Base-by-base conservation (phyloP, 1,140 invertebrate species). In the Aphidius gifuensis region DNA sequence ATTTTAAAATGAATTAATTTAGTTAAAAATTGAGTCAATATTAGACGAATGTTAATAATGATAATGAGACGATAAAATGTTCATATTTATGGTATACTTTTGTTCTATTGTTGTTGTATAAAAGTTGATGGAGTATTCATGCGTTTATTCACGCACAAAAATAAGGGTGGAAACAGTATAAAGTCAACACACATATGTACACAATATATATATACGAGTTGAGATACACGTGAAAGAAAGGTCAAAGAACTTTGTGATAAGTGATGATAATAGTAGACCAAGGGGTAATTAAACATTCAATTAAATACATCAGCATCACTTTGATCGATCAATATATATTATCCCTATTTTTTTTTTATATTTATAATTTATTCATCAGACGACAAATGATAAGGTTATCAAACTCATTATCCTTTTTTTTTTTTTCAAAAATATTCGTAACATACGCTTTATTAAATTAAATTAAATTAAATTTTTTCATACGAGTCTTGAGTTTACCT, bases 341-440 rank as follows among this genome's bases (percentile, higher is more conserved):
- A 16, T 16, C 16, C 16, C 16, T 16, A 16, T 53, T 56, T 56
- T 49, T 59, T 51, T 44, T 45, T 44, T 39, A 50, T 60, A 53
- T 60, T 62, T 59, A 57, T 49, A 59, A 53, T 23, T 49, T 54
- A 64, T 66, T 59, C 62, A 58, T 32, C 23, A 32, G 23, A 64
- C 53, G 16, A 16, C 16, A 16, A 32, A 39, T 11, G n/a, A 58
- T 38, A 57, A 61, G 65, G 65, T 66, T 61, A 66, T 61, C 62
- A 66, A 66, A 64, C 65, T 62, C 65, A 51, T 66, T 47, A 58
- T 11, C 50, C 58, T 59, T 40, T 49, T 48, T 44, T 47, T 56
- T 7, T 32, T 55, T 51, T 53, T 39, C 47, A 32, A 51, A 57
- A 21, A 16, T 16, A 16, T 16, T 16, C 1, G 16, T 16, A 16